These are phyloP conservation scores for Sphenodon punctatus DNA, from an alignment of 2,797 vertebrate species.

Conservation along the genomic window DNA sequence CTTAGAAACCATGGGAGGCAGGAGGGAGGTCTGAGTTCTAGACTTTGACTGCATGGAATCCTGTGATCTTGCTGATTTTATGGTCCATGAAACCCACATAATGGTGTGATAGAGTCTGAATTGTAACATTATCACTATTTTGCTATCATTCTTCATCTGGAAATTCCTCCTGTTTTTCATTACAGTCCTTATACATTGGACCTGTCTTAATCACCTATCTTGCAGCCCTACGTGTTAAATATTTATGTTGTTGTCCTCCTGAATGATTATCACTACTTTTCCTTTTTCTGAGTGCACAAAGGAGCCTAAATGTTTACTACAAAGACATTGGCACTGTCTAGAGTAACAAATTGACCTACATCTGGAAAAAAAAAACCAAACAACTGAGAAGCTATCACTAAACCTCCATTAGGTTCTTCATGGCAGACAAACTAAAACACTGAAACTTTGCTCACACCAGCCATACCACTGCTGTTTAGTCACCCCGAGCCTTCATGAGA, in stretches of 20 bases:
- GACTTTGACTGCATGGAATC: no score
- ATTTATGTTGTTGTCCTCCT: conserved; percentile 35
- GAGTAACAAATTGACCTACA: not conserved
- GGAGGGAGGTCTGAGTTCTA: no score
- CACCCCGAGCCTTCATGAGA: no score
- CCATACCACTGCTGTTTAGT: no score
- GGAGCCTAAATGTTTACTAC: not conserved
- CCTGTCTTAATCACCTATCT: conserved; percentile 25
- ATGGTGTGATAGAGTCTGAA: not conserved
- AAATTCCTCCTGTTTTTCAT: conserved; percentile 30
- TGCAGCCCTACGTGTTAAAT: conserved; percentile 26
- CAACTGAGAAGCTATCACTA: conserved; percentile 4
- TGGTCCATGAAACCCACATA: rapidly evolving
- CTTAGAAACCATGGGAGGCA: no score
- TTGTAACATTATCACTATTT: not conserved
- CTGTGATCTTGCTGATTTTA: no score
- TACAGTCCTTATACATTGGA: not conserved
- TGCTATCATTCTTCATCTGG: not conserved
- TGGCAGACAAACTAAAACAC: no score
- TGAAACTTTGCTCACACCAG: no score
- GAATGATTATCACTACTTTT: conserved; percentile 21
- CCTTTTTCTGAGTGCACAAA: conserved; percentile 23
- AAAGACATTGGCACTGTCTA: not conserved
- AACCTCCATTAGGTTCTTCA: conserved; percentile 15
- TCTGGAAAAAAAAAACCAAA: conserved; percentile 3